phyloP scores from a whole-genome alignment of 2,113 vertebrate species.

The Atrichornis clamosus region DNA sequence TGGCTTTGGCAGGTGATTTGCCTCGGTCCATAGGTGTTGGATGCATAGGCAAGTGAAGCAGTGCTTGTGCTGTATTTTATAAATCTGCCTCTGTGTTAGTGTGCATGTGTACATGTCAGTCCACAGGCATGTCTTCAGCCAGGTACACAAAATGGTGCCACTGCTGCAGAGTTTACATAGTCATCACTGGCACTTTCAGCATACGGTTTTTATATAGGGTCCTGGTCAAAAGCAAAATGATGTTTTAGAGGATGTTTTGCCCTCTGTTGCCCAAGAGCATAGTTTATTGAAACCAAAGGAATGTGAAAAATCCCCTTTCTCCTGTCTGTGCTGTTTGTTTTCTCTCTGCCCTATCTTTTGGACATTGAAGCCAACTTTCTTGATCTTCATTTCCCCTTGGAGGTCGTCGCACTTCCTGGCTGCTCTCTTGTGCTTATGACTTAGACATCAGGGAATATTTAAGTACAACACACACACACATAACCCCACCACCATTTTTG shows the following conservation, averaged over 20 bases:
- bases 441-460: slow-evolving; percentile 14
- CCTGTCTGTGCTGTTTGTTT: neutral
- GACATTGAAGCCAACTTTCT: neutral
- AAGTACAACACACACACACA: neutral
- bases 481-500: neutral
- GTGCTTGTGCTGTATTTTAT: slow-evolving; percentile 6
- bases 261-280: neutral
- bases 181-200: neutral
- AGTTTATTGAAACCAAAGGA: slow-evolving; percentile 49
- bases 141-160: neutral
- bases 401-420: neutral
- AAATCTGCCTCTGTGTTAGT: neutral
- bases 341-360: neutral
- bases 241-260: neutral
- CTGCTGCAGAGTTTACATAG: neutral
- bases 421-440: neutral
- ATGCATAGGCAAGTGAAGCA: neutral
- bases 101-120: neutral
- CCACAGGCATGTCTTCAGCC: neutral
- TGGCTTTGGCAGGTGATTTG: neutral
- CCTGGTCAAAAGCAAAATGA: neutral
- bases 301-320: slow-evolving; percentile 40
- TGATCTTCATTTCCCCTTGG: slow-evolving; percentile 4
- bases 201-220: neutral
- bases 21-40: neutral